Conservation (phyloP, 2,113 vertebrate genomes). For the Tyto alba region DNA sequence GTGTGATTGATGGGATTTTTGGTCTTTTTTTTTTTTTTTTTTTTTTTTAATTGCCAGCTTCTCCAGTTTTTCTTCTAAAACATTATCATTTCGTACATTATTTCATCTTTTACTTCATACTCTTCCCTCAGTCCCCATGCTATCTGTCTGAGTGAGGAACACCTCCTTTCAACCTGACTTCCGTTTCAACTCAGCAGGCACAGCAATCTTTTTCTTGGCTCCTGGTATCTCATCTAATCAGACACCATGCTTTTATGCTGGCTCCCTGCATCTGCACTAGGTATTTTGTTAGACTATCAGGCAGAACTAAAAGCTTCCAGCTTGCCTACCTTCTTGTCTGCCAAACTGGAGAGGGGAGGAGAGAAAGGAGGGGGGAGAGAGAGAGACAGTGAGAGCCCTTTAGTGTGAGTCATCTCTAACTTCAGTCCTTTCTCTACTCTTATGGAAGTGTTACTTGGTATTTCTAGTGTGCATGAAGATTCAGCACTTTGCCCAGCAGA, state of each 20-base stretch:
- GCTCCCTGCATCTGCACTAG: slow-evolving; percentile 25
- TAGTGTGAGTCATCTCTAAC: slow-evolving; percentile 12
- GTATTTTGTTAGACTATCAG: slow-evolving; percentile 49
- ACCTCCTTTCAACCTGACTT: slow-evolving; percentile 48
- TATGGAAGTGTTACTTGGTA: slow-evolving; percentile 5
- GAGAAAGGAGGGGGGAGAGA: neutral
- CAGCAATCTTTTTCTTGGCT: neutral
- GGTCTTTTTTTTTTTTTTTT: too few relatives aligned
- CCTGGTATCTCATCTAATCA: slow-evolving; percentile 49
- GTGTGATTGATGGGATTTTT: neutral
- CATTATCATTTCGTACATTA: neutral
- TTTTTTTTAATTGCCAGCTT: neutral
- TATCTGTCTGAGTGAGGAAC: neutral
- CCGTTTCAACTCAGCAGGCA: slow-evolving; percentile 43
- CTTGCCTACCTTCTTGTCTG: slow-evolving; percentile 33
- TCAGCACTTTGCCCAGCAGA: neutral
- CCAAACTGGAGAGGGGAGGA: neutral
- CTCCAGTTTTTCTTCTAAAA: neutral
- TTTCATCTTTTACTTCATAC: neutral
- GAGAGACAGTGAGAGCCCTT: neutral
- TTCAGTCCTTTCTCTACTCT: slow-evolving; percentile 31
- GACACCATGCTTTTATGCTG: slow-evolving; percentile 35
- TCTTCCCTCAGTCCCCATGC: neutral
- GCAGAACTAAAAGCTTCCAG: slow-evolving; percentile 47
- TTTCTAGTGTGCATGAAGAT: neutral